Base-by-base conservation (phyloP, 2,797 vertebrate genomes). In the Corythornis leucogaster region DNA sequence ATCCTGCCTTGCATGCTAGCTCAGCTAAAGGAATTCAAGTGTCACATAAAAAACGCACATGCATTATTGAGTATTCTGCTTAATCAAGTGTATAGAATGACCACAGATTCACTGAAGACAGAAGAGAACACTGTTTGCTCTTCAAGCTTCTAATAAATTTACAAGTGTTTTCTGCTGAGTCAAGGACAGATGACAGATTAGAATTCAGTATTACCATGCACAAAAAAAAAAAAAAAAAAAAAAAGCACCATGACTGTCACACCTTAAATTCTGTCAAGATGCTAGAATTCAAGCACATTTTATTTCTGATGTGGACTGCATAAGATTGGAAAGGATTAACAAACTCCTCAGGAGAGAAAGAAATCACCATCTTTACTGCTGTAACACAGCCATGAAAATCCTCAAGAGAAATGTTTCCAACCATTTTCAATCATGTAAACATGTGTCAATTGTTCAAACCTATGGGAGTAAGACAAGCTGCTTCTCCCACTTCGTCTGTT, bases 1-100 rank as follows among this genome's bases (percentile, higher is more conserved):
- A 24, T 57, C 91, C 28, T 13, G 13, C 25, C 35, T 28, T 10
- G 15, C 22, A 75, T 69, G 75, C 69, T 89, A 50, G 42, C 21
- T 88, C 75, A 89, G 66, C 71, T 30, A 61, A 73, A 92, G 22
- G 28, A 93, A 92, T 69, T 82, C 16, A 84, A 92, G 79, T 16
- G 5, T 53, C 38, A 45, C 3, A 31, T 1, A 40, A 45, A 58
- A 93, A 90, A 93, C 89, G 14, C 38, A 77, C 45, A 74, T 82
- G 22, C 58, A 82, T 92, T 92, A 59, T 78, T 64, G 42, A 94
- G 38, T 74, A 53, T 86, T 50, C 54, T 3, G 4, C 84, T 92
- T 92, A 77, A 86, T 0, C 10, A 8, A 12, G 18, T 53, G 38
- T 64, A 45, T 90, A 30, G 26, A 87, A 81, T 30, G 30, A 91